phyloP scores from a whole-genome alignment of 2,113 vertebrate genomes.

The western clawed frog (Xenopus tropicalis) region UCB_Xtro_10.0 CM004443.2:148424001-148424500 shows the following conservation, averaged over 20 bases:
- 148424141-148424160: constrained; percentile 10
- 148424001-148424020: no score
- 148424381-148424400: neutral
- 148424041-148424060: no score
- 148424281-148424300: constrained; percentile 34
- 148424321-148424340: constrained; percentile 11
- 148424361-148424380: constrained; percentile 15
- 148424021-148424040: no score
- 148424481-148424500: no score
- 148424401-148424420: no score
- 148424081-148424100: no score
- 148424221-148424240: constrained; percentile 36
- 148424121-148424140: neutral
- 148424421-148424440: no score
- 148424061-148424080: no score
- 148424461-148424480: no score
- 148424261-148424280: constrained; percentile 27
- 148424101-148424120: neutral
- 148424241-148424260: neutral
- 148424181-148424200: constrained; percentile 16
- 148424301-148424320: constrained; percentile 27
- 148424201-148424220: constrained; percentile 16
- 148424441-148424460: no score
- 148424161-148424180: constrained; percentile 5
- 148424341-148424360: no score